Percentiles rank a stretch among this genome's conserved stretches.
phyloP scores from a whole-genome alignment of 2,113 vertebrate species.

The Tapirus terrestris region DNA sequence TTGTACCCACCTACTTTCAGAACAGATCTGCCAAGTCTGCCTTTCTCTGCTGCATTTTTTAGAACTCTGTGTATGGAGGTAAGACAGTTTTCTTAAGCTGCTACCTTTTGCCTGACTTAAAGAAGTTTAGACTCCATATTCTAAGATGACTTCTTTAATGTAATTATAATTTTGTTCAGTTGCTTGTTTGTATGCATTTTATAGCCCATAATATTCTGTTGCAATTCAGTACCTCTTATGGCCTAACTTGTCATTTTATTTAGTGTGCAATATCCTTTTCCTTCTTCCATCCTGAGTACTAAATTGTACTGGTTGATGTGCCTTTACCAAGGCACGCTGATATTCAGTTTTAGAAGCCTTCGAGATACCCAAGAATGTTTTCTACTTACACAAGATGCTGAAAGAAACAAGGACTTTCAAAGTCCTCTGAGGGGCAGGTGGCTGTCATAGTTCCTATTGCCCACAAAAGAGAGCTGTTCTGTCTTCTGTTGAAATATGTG shows the following conservation, averaged over 20 bases:
- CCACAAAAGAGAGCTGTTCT: not conserved
- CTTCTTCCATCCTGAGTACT: not conserved
- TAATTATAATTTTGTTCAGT: conserved; percentile 8
- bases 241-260: not conserved
- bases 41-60: not conserved
- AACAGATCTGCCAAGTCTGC: not conserved
- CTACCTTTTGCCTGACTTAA: not conserved
- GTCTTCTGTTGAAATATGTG: not conserved
- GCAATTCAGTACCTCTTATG: not conserved
- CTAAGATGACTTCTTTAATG: not conserved
- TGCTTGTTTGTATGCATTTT: not conserved
- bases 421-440: not conserved
- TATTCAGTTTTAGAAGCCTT: not conserved
- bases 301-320: not conserved
- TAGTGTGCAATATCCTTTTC: not conserved
- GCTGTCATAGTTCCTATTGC: not conserved
- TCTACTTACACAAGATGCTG: not conserved
- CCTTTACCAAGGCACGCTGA: not conserved
- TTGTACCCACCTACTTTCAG: not conserved
- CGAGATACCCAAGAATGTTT: not conserved
- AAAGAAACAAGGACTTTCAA: not conserved
- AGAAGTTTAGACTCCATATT: conserved; percentile 5
- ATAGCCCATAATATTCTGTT: not conserved
- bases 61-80: not conserved
- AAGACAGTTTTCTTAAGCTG: not conserved